Evolutionary conservation across 2,888 invertebrate genomes (phyloP), one percentile per base, ranked within the genome.

Genomic region (Cataglyphis cursor): DNA sequence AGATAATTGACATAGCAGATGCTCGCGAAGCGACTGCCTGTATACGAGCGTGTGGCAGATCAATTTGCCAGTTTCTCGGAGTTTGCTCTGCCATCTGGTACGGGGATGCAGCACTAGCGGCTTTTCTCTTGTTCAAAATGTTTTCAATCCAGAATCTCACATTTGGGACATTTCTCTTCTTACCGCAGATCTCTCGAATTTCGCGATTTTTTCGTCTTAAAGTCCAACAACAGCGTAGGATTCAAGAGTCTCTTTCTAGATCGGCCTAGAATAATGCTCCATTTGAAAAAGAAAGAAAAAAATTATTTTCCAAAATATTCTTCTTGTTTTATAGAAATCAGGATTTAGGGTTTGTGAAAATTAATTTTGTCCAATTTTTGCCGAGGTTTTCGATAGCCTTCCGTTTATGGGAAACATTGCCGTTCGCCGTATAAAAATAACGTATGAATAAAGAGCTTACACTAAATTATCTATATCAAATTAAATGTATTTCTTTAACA

Each of bases 51-150:
- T 84, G 35, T 64, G 72, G 66, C 85, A 88, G 78, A 89, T 84
- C 59, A 87, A 82, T 80, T 83, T 48, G 76, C 44, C 81, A 81
- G 81, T 78, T 86, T 89, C 89, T 86, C 81, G 54, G 86, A 85
- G 83, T 89, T 87, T 80, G 62, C 41, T 68, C 89, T 80, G 89
- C 83, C 87, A 87, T 86, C 86, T 89, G 87, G 87, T 81, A 72
- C 54, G 78, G 41, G 31, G 9, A 31, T 64, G 65, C 31, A 72
- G 61, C 35, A 89, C 89, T 89, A 89, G 68, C 8, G 28, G 31
- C 15, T 76, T 76, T 83, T 80, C 65, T 81, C 66, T 81, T 84
- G 59, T 88, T 76, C 59, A 2, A 59, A 85, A 82, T 75, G 12
- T 70, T 78, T 59, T 59, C 59, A 68, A 62, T 38, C 48, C 15